A percentile compares a stretch with the other conserved stretches of the same genome.
phyloP scores from a whole-genome alignment of 2,113 vertebrate genomes.

The Colaptes auratus region DNA sequence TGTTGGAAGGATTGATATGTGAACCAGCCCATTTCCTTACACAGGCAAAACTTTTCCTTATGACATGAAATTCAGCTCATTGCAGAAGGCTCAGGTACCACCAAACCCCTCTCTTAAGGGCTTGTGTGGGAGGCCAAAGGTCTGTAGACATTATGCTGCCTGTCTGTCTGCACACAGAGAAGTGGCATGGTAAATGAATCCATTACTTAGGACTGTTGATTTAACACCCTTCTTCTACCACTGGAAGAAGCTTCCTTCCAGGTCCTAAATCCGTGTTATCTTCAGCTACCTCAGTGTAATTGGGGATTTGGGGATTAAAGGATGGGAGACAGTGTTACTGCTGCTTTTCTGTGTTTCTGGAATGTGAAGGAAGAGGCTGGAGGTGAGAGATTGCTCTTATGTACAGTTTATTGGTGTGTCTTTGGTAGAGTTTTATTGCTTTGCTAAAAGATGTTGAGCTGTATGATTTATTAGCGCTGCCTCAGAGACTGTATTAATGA shows the following conservation, averaged over 20 bases:
- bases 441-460: neutral
- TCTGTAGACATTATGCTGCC: neutral
- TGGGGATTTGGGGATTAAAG: slow-evolving; percentile 37
- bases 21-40: neutral
- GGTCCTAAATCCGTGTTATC: slow-evolving; percentile 47
- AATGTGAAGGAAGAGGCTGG: slow-evolving; percentile 17
- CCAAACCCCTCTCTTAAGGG: neutral
- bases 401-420: slow-evolving; percentile 10
- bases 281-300: neutral
- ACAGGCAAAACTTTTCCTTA: neutral
- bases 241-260: slow-evolving; percentile 13
- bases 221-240: slow-evolving; percentile 38
- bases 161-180: neutral
- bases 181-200: slow-evolving; percentile 9
- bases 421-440: slow-evolving; percentile 33
- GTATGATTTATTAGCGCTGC: slow-evolving; percentile 50
- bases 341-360: slow-evolving; percentile 15
- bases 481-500: slow-evolving; percentile 1
- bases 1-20: neutral
- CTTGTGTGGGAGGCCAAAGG: neutral
- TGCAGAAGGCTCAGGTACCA: neutral
- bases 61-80: neutral
- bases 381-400: neutral
- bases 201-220: slow-evolving; percentile 19
- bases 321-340: neutral